Evolutionary conservation across 2,797 vertebrate genomes (phyloP), one percentile per base, ranked within the genome.

Genomic region (Enteromius afrohamiltoni): DNA sequence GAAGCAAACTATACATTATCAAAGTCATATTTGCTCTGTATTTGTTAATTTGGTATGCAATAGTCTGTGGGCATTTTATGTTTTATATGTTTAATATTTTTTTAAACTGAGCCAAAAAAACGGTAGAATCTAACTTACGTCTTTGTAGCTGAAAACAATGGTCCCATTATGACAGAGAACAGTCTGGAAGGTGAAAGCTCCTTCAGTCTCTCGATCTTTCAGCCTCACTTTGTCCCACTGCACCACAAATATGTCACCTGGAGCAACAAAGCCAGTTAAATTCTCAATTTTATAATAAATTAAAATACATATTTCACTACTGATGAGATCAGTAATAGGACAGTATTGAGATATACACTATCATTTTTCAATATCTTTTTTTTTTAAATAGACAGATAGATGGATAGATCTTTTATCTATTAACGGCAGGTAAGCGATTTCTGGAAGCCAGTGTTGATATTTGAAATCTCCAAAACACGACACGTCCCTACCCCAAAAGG

Each of bases 141-240:
- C 95, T 93, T 93, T 95, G 92, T 99, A 99, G 85, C 95, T 94
- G 4, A 99, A 99, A 60, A 97, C 89, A 3, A 99, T 97, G 42
- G 93, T 96, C 26, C 98, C 98, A 0, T 95, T 95, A 40, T 76
- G 93, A 89, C 96, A 93, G 70, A 99, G 94, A n/a, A 93, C 95
- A 0, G 94, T 94, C 89, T 99, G 98, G 91, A 99, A 99, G 29
- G 96, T 97, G 89, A 99, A 99, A 62, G 94, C 91, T 81, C 97
- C 98, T 77, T 93, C 83, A 2, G 92, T 91, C 87, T 98, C 97
- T 79, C 95, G 91, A 69, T 96, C 96, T 86, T 98, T 97, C 0
- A 99, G 92, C 40, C 94, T 95, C 42, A 99, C 97, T 1, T 94
- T 95, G 91, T 99, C 96, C 98, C 98, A 99, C 92, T 98, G 96